Evolutionary conservation across 1,140 invertebrate species (phyloP).

Genomic region (Tetranychus urticae): DNA sequence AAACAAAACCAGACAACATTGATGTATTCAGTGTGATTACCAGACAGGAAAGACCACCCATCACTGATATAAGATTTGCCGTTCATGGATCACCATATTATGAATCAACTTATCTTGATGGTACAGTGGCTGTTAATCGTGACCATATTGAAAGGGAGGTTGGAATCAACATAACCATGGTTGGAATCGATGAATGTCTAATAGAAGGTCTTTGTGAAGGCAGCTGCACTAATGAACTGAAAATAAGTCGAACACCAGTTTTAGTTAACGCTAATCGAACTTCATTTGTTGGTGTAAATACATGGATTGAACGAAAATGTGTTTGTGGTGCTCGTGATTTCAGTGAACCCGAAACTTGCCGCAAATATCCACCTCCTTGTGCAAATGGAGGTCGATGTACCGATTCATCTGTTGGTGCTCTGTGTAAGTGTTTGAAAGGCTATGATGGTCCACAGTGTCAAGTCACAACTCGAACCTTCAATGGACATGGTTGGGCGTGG

Average conservation of each 20-base stretch:
- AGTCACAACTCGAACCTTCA: constrained; percentile 56
- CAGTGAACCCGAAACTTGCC: constrained; percentile 61
- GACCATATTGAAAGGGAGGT: constrained; percentile 77
- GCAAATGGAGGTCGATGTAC: constrained; percentile 68
- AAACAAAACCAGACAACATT: constrained; percentile 61
- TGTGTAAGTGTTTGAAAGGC: constrained; percentile 64
- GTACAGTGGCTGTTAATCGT: constrained; percentile 72
- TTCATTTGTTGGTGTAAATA: constrained; percentile 66
- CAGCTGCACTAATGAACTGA: constrained; percentile 73
- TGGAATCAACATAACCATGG: constrained; percentile 87
- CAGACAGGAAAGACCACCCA: constrained; percentile 53
- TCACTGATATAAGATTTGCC: constrained; percentile 77
- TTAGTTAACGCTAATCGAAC: constrained; percentile 93
- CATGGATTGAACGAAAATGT: constrained; percentile 48
- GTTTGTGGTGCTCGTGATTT: constrained; percentile 69
- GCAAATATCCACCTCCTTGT: constrained; percentile 48
- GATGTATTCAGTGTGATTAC: constrained; percentile 85
- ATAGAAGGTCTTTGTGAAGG: constrained; percentile 82
- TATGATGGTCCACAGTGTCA: constrained; percentile 87
- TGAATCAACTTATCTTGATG: constrained; percentile 75
- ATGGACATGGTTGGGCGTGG: constrained; percentile 80
- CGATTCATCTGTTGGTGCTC: constrained; percentile 15
- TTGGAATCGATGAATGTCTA: constrained; percentile 87
- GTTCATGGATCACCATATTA: constrained; percentile 89
- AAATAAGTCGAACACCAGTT: constrained; percentile 64